These are phyloP conservation scores for Nannospalax galili DNA, from an alignment of 2,113 vertebrate species.

Conservation along the genomic window DNA sequence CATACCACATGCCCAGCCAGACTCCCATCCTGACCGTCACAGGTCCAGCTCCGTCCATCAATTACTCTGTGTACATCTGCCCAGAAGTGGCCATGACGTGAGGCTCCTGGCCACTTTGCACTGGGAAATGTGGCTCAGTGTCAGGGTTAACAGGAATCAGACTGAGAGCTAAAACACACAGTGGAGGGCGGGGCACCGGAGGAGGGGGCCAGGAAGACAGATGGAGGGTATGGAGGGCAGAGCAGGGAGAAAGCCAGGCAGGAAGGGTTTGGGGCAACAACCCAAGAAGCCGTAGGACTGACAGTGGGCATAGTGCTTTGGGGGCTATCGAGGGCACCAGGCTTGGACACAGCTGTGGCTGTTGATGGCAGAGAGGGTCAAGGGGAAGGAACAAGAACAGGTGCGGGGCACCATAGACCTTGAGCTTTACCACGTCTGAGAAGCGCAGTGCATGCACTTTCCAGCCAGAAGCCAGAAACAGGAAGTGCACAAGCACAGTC, in stretches of 20 bases:
- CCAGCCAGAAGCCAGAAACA: too few relatives aligned
- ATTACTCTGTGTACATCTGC: background rate
- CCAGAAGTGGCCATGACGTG: background rate
- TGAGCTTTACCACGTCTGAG: background rate
- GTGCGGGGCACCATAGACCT: background rate
- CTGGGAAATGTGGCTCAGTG: background rate
- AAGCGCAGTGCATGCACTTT: background rate
- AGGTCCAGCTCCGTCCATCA: background rate
- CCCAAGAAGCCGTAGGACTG: background rate
- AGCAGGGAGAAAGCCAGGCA: background rate
- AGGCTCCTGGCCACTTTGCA: background rate
- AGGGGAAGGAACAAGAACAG: background rate
- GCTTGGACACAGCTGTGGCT: background rate
- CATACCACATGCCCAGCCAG: fast-evolving
- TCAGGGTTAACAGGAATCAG: background rate
- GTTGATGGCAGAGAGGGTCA: too few relatives aligned
- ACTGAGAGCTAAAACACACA: background rate
- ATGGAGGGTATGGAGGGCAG: background rate
- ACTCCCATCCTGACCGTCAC: too few relatives aligned
- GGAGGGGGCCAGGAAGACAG: background rate
- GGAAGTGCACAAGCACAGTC: fast-evolving
- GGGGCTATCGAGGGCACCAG: background rate
- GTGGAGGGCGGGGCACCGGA: background rate
- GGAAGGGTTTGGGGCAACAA: fast-evolving
- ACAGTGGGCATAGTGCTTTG: background rate